These are phyloP conservation scores for Microtus pennsylvanicus DNA, from an alignment of 2,113 vertebrate species.

Conservation along the genomic window DNA sequence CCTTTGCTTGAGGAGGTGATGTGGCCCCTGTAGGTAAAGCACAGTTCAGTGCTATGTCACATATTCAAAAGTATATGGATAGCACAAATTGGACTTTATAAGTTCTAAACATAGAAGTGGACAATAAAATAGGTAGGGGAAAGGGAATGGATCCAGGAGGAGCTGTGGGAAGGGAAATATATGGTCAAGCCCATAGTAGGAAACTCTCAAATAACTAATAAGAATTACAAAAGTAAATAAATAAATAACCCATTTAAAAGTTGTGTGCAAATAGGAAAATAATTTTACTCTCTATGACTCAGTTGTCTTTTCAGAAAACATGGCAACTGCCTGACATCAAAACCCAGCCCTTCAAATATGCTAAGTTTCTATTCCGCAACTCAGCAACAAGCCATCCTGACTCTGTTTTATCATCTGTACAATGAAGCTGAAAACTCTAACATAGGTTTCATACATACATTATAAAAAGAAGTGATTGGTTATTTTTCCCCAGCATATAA, in stretches of 20 bases:
- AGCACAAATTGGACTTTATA: not conserved
- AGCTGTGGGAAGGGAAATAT: not conserved
- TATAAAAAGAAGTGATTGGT: conserved; percentile 36
- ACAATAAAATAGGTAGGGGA: not conserved
- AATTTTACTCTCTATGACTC: conserved; percentile 32
- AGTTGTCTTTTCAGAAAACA: not conserved
- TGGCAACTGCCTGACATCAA: not conserved
- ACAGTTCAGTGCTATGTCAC: not conserved
- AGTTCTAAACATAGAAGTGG: not conserved
- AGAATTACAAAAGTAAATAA: not conserved
- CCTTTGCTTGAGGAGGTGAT: not conserved
- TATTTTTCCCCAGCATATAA: not conserved
- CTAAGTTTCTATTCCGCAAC: not conserved
- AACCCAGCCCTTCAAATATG: not conserved
- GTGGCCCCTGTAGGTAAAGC: not conserved
- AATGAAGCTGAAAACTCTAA: conserved; percentile 36
- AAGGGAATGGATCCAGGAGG: not conserved
- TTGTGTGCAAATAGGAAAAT: not conserved
- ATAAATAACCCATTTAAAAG: not conserved
- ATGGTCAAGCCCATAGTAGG: not conserved
- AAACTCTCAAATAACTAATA: not conserved
- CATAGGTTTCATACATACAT: not conserved
- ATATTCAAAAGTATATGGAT: not conserved
- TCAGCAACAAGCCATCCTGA: not conserved
- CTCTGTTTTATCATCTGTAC: conserved; percentile 15